Evolutionary conservation across 2,888 invertebrate genomes (phyloP), one percentile per base, ranked within the genome.

Genomic region (Lepetodrilus schrolli): DNA sequence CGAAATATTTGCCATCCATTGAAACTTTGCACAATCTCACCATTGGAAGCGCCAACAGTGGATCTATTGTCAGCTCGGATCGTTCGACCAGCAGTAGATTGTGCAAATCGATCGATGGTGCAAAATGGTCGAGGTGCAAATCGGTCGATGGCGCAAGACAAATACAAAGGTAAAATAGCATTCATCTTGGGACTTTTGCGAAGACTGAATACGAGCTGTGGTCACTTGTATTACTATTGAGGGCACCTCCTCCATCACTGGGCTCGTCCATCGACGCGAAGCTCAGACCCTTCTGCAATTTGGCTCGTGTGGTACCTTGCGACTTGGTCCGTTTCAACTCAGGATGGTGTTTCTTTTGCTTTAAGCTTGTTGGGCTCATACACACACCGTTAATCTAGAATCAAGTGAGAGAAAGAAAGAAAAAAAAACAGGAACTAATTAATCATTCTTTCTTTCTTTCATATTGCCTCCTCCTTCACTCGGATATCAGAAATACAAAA

Each of bases 291-390:
- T 89, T 88, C 85, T 86, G 86, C 78, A 89, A 81, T 84, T 87
- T 89, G 79, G 83, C 81, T 75, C 78, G 76, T 93, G 95, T 96
- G 93, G 95, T 96, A 95, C 96, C 96, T 95, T 96, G 96, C 92
- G 95, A 95, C 92, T 96, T 95, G 91, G 95, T 95, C 91, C 96
- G 95, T 91, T 95, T 94, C 91, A 95, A 93, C 87, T 94, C 94
- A 72, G 90, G 89, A 73, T 85, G 87, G 70, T 84, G 84, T 86
- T 91, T 90, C 87, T 92, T 91, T 82, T 85, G 85, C 81, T 86
- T 87, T 75, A 84, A 83, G 75, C 82, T 85, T 73, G 93, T 92
- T 83, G 93, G 93, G 88, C 94, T 93, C 90, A 94, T 93, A 93
- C 94, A 94, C 92, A 94, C 93, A 91, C 94, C 94, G 92, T 94